phyloP scores from a whole-genome alignment of 1,140 invertebrate species.

The Aphidius ervi region DNA sequence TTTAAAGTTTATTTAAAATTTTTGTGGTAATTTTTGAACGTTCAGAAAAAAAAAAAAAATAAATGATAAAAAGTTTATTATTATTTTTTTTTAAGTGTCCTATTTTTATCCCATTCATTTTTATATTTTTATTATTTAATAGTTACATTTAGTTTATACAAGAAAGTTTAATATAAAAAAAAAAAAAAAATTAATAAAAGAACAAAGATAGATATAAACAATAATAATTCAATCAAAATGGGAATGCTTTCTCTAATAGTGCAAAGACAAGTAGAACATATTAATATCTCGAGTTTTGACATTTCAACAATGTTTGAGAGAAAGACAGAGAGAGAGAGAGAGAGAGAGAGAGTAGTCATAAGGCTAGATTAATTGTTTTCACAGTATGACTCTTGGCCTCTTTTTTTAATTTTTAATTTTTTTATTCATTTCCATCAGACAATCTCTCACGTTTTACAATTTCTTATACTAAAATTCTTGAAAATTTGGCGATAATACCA shows the following conservation, averaged over 20 bases:
- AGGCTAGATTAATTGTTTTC: constrained; percentile 53
- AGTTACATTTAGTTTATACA: too few species aligned
- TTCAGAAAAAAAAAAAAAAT: too few species aligned
- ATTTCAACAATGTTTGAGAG: constrained; percentile 20
- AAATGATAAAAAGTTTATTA: too few species aligned
- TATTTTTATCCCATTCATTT: too few species aligned
- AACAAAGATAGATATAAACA: constrained; percentile 11
- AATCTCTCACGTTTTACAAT: constrained; percentile 17
- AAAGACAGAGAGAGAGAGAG: constrained; percentile 24
- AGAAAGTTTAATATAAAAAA: too few species aligned
- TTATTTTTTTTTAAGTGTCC: too few species aligned
- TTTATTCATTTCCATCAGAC: constrained; percentile 23
- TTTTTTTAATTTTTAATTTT: constrained; percentile 17
- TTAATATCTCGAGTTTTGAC: constrained; percentile 55
- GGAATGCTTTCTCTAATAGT: constrained; percentile 17
- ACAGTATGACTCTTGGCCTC: constrained; percentile 39
- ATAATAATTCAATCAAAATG: constrained; percentile 36
- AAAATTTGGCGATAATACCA: constrained; percentile 37
- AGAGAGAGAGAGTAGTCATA: constrained; percentile 45
- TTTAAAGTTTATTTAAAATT: too few species aligned
- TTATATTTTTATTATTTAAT: too few species aligned
- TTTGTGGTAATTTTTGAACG: too few species aligned
- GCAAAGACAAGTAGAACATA: constrained; percentile 45
- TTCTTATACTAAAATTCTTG: constrained; percentile 11
- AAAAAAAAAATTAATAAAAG: not conserved